These are phyloP conservation scores for Meloidogyne hapla DNA, from an alignment of 1,140 invertebrate genomes.

Conservation along the genomic window DNA sequence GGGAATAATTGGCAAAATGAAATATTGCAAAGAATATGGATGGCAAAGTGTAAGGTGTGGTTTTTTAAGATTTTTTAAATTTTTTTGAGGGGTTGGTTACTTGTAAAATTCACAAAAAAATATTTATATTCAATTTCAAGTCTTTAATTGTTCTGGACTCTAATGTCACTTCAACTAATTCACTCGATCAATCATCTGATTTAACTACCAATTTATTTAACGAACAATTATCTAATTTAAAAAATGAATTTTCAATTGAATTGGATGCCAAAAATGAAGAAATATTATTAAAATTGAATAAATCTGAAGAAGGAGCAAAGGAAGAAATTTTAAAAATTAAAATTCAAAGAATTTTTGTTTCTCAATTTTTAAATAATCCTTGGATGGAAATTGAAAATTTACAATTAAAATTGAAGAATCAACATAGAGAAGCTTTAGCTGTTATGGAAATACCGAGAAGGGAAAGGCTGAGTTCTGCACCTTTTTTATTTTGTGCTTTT, in stretches of 20 bases:
- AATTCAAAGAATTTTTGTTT: slow-evolving; percentile 42
- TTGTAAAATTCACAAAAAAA: no score
- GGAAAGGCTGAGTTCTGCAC: slow-evolving; percentile 28
- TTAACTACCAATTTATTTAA: no score
- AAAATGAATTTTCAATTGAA: slow-evolving; percentile 14
- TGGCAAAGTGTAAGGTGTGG: slow-evolving; percentile 42
- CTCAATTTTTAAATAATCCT: slow-evolving; percentile 48
- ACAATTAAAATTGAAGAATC: slow-evolving; percentile 46
- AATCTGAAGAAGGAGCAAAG: neutral
- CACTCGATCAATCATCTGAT: neutral
- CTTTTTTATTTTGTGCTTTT: slow-evolving; percentile 58
- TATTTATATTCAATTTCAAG: no score
- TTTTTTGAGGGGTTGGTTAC: no score
- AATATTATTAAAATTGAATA: neutral
- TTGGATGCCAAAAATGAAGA: slow-evolving; percentile 7
- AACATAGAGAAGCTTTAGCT: slow-evolving; percentile 41
- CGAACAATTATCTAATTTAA: neutral
- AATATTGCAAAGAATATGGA: slow-evolving; percentile 47
- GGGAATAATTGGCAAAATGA: slow-evolving; percentile 28
- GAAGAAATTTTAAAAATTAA: slow-evolving; percentile 31
- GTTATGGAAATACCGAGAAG: slow-evolving; percentile 18
- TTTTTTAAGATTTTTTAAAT: no score
- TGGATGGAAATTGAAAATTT: slow-evolving; percentile 59
- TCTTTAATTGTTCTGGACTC: neutral
- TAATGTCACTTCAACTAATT: neutral